Evolutionary conservation across 2,888 invertebrate species (phyloP).

Genomic region (Tipula lateralis): DNA sequence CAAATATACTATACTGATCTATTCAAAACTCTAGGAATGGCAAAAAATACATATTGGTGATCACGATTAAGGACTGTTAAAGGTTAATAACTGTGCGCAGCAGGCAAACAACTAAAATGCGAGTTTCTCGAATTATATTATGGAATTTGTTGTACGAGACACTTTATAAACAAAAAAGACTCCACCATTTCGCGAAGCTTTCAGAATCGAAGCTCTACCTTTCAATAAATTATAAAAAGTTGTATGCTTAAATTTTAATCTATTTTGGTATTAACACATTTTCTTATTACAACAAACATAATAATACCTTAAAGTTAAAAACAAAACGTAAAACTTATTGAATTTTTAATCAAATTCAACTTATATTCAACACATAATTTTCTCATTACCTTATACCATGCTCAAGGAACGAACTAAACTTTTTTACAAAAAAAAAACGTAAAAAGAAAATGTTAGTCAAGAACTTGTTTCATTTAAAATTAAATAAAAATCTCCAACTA

Average conservation of each 20-base stretch:
- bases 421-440: neutral
- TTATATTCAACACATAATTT: conserved; percentile 11
- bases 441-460: neutral
- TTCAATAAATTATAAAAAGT: neutral
- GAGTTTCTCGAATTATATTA: too few relatives aligned
- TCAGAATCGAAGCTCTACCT: too few relatives aligned
- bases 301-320: neutral
- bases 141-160: too few relatives aligned
- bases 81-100: too few relatives aligned
- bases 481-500: neutral
- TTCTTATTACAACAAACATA: neutral
- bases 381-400: neutral
- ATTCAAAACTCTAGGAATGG: too few relatives aligned
- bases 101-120: too few relatives aligned
- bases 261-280: neutral
- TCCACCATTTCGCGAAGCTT: too few relatives aligned
- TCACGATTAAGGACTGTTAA: too few relatives aligned
- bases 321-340: neutral
- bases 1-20: too few relatives aligned
- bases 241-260: neutral
- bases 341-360: conserved; percentile 6
- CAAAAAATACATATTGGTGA: too few relatives aligned
- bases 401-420: neutral
- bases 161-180: too few relatives aligned
- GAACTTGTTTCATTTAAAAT: neutral